Conservation (phyloP, 2,888 invertebrate species). For the Clepsis dumicolana region DNA sequence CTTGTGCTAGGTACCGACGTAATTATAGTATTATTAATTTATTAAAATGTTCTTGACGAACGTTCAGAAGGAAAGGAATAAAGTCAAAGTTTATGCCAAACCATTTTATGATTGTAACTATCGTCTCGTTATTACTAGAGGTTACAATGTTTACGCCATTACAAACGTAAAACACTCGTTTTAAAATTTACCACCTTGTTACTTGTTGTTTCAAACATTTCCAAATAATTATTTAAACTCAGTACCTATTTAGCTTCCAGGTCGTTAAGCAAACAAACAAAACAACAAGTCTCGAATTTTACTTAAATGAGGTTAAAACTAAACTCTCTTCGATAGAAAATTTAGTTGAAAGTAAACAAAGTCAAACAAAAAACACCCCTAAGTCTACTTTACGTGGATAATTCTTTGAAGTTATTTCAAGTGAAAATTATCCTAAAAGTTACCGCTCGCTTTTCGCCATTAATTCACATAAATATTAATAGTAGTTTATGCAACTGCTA, state of each 20-base stretch:
- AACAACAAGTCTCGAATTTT: slow-evolving; percentile 16
- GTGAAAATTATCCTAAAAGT: not conserved
- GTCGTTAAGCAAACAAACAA: not conserved
- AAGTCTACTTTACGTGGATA: not conserved
- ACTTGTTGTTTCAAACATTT: not conserved
- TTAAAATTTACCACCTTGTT: no score
- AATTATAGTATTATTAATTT: no score
- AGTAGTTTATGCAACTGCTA: no score
- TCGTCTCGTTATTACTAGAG: no score
- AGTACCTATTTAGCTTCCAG: not conserved
- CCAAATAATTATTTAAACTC: not conserved
- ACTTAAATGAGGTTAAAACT: slow-evolving; percentile 8
- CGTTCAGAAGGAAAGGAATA: no score
- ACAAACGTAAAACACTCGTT: no score
- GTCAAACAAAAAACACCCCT: not conserved
- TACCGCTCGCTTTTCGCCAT: not conserved
- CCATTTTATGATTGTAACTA: no score
- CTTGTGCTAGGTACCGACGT: no score
- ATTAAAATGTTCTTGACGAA: no score
- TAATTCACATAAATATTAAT: not conserved
- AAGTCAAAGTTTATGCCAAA: no score
- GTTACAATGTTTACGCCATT: no score
- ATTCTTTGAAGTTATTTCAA: not conserved
- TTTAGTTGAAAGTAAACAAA: not conserved
- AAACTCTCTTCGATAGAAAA: slow-evolving; percentile 6